These are phyloP conservation scores for Periophthalmus modestus DNA, from an alignment of 2,113 vertebrate genomes.

Conservation along the genomic window DNA sequence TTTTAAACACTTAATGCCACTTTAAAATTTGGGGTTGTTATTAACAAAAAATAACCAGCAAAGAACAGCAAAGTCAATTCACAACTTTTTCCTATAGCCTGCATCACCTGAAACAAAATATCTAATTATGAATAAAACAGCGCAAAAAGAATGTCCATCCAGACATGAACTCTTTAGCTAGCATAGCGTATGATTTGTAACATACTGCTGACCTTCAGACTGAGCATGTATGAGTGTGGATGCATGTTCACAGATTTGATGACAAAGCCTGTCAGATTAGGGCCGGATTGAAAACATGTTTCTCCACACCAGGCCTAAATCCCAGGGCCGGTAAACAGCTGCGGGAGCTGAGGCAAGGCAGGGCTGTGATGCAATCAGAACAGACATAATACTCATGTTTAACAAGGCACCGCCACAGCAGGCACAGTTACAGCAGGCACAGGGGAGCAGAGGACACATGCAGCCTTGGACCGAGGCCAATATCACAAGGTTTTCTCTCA, in stretches of 20 bases:
- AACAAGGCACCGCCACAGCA: constrained; percentile 48
- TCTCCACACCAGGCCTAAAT: constrained; percentile 68
- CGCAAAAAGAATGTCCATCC: neutral
- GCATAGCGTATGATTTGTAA: neutral
- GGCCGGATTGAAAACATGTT: constrained; percentile 63
- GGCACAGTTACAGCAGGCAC: constrained; percentile 36
- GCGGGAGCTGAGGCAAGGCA: constrained; percentile 35
- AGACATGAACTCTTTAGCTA: neutral
- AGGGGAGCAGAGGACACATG: constrained; percentile 23
- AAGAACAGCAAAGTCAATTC: no score
- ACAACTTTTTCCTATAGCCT: no score
- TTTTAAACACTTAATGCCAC: neutral
- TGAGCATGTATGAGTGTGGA: constrained; percentile 24
- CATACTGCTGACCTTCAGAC: constrained; percentile 17
- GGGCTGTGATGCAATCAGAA: constrained; percentile 59
- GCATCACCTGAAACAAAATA: no score
- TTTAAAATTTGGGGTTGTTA: no score
- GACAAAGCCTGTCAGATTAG: constrained; percentile 59
- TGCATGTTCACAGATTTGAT: constrained; percentile 60
- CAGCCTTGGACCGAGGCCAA: constrained; percentile 22
- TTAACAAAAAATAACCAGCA: no score
- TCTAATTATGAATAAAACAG: no score
- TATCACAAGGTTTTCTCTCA: constrained; percentile 16
- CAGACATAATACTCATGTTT: constrained; percentile 62
- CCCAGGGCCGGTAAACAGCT: constrained; percentile 69